Base-by-base conservation (phyloP, 2,888 invertebrate genomes). In the Dorcus hopei region DNA sequence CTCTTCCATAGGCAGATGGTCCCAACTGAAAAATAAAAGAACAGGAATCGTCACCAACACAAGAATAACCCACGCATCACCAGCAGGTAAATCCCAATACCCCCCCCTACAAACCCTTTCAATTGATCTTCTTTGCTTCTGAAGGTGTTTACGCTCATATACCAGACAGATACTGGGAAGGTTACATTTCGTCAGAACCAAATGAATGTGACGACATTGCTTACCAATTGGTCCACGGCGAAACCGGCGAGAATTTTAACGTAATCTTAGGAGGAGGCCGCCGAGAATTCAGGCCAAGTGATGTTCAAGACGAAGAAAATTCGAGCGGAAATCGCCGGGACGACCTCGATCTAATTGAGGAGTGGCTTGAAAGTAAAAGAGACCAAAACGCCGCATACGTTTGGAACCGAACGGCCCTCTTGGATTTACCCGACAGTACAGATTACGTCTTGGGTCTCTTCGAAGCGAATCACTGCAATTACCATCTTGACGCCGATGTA, bases 211-310 rank as follows among this genome's bases (percentile, higher is more conserved):
- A 79, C 48, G 92, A 93, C 68, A 91, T 92, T 58, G 91, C 90
- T 0, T 80, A 82, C 51, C 92, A 92, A 70, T 79, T 93, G 8
- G 76, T 93, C 2, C 82, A 82, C 48, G 80, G 82, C 9, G 80
- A 83, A 14, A 87, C 90, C 49, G 91, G 91, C 0, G 79, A 79
- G 48, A 81, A 86, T 52, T 82, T 90, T 9, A 88, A 89, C 77
- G 91, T 91, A 0, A 85, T 92, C 47, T 79, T 92, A 73, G 93
- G 92, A 0, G 92, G 93, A 4, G 93, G 92, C 0, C 79, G 88
- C 3, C 76, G 78, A 1, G 84, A 87, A 65, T 85, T 93, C 63
- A 73, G 87, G 1, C 87, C 87, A 0, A 84, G 82, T 42, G 74
- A 78, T 3, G 70, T 68, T 0, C 65, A 66, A 56, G 85, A 82